Base-by-base conservation (phyloP, 2,888 invertebrate genomes). In the Nowickia ferox region DNA sequence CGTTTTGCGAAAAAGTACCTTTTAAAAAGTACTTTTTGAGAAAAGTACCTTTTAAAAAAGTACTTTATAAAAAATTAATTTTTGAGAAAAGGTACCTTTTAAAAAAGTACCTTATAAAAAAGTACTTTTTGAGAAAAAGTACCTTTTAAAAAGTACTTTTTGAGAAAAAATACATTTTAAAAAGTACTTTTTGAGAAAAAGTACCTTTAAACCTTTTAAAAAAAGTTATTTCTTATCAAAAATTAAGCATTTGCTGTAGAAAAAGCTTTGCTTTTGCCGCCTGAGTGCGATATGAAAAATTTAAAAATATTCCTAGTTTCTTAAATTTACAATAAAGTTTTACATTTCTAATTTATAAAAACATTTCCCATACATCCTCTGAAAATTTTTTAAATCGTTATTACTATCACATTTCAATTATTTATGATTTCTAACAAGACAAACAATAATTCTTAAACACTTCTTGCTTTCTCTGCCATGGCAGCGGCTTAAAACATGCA, bases 371-470 rank as follows among this genome's bases (percentile, higher is more conserved):
- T 17, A 13, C 11, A 9, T 53, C 11, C 15, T 66, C 48, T 77
- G 5, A 40, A n/a, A 57, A 59, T 30, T 2, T 55, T 19, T 19
- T 65, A 65, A 79, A 69, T 61, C 42, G 51, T 69, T 69, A 74
- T 74, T 65, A 57, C 65, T 19, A 80, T 59, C 74, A 74, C 66
- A 80, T 80, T 74, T 80, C 80, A 80, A 80, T 80, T 80, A 80
- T 80, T 80, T 74, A 80, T 80, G 80, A 79, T 79, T 55, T 63
- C 79, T 72, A 79, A 72, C 79, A 72, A 79, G 63, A 63, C 46
- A 79, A 79, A 79, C 71, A 79, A 72, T 72, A 72, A 79, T 72
- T 72, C 74, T 74, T 46, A 74, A 66, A 81, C 66, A 74, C 80
- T 81, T 74, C 57, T 75, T 51, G 22, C 11, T 66, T 42, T 30